Base-by-base conservation (phyloP, 1,140 invertebrate genomes). In the Temnothorax longispinosus region DNA sequence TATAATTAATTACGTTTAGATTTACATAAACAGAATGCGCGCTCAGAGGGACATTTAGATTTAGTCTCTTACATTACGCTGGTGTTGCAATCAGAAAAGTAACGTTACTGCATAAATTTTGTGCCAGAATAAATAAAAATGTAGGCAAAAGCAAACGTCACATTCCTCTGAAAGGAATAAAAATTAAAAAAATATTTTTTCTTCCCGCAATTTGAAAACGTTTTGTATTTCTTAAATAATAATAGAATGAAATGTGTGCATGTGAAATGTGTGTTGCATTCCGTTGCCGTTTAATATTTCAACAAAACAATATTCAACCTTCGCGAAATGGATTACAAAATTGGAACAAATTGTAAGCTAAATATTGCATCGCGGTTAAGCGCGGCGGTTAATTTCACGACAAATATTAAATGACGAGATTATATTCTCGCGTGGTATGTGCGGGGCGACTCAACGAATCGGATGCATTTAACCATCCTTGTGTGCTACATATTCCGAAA, bases 331-430 rank as follows among this genome's bases (percentile, higher is more conserved):
- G 13, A 84, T 84, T 21, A 84, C 41, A 84, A n/a, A 75, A 74
- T 32, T 47, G 21, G 11, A 71, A 71, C 38, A 71, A 71, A 32
- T 35, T 81, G 50, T 32, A 56, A 74, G 13, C 44, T 60, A 84
- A 75, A 75, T 75, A 47, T 75, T 75, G 32, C 52, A 75, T 60
- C 7, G 80, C 54, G 32, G 32, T 84, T 84, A 75, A 84, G 10
- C 69, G 54, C 18, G 18, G 8, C 4, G 58, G 69, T 44, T 60
- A 75, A 84, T 75, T 84, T 62, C 38, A 44, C 44, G 69, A 74
- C 41, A 84, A 84, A 84, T 74, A 84, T 84, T 84, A 84, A 84
- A 74, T 38, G 27, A 60, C 11, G 54, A 41, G 35, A 75, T 27
- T 27, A 27, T 27, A 27, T 32, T 75, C n/a, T 35, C 44, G 27